Base-by-base conservation (phyloP, 2,113 vertebrate genomes). In the Caracal caracal region DNA sequence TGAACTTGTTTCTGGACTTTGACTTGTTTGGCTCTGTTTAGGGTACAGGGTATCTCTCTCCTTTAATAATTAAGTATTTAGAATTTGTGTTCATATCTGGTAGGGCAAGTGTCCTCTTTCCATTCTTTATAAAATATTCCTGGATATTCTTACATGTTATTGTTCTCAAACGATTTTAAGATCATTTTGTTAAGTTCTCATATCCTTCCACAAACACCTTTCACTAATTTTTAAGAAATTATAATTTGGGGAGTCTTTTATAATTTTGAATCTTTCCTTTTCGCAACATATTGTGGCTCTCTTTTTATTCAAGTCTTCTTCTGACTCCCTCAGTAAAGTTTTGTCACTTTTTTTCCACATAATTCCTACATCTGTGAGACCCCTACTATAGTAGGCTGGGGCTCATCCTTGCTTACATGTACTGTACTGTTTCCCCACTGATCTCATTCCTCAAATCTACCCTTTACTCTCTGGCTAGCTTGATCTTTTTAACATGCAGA, bases 1-100 rank as follows among this genome's bases (percentile, higher is more conserved):
- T 91, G 6, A 93, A 53, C 56, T 94, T 91, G 24, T 43, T 95
- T 88, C 61, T 91, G 53, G 56, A 70, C 56, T n/a, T 88, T 66
- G 10, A 26, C 33, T 94, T 49, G 33, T 65, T 37, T 59, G 61
- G 59, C 2, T 86, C n/a, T 80, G 56, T 80, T 85, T n/a, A 95
- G 19, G 63, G 24, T 10, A 80, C 30, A 95, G 19, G 63, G 24
- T 10, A 80, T 7, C 16, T 37, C 12, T 90, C 26, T 65, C 6
- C 19, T 63, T 88, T 68, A 90, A 47, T 90, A 85, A 90, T n/a
- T 47, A 76, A 81, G 88, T 70, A 80, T 73, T 73, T n/a, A 76
- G 49, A 90, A 88, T 65, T 65, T 1, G 33, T 49, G 65, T 95
- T 91, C 90, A 17, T 47, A 70, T 33, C 20, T 59, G 22, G 19